Percentiles rank a stretch among this genome's conserved stretches.
Evolutionary conservation across 2,888 invertebrate genomes (phyloP).

Genomic region (Cosmorhoe ocellata): DNA sequence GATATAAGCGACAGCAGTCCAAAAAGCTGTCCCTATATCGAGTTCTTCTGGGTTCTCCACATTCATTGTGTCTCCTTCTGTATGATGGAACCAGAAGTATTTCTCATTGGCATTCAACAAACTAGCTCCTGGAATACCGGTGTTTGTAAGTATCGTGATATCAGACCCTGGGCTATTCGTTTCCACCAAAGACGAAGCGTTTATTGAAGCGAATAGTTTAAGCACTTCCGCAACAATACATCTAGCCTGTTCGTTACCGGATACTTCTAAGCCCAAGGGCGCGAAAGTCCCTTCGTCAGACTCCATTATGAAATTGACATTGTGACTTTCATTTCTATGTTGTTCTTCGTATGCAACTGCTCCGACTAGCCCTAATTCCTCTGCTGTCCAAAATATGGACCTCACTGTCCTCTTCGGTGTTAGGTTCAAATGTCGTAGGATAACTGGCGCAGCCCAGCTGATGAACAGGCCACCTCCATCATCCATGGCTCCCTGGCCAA

Average conservation of each 20-base stretch:
- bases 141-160: slow-evolving; percentile 83
- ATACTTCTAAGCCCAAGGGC: slow-evolving; percentile 86
- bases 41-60: slow-evolving; percentile 86
- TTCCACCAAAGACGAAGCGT: slow-evolving; percentile 83
- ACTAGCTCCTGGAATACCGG: slow-evolving; percentile 88
- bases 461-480: slow-evolving; percentile 92
- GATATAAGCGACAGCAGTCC: slow-evolving; percentile 89
- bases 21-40: slow-evolving; percentile 89
- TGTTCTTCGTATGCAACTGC: slow-evolving; percentile 84
- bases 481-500: slow-evolving; percentile 94
- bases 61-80: slow-evolving; percentile 90
- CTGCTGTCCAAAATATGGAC: slow-evolving; percentile 90
- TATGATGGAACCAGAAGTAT: slow-evolving; percentile 90
- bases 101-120: slow-evolving; percentile 86
- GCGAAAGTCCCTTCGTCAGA: slow-evolving; percentile 92
- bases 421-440: slow-evolving; percentile 85
- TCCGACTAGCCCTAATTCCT: slow-evolving; percentile 88
- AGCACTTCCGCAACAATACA: slow-evolving; percentile 87
- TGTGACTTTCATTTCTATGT: slow-evolving; percentile 81
- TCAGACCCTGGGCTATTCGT: slow-evolving; percentile 86
- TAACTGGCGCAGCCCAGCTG: slow-evolving; percentile 87
- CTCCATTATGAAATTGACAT: slow-evolving; percentile 90
- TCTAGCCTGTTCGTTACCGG: slow-evolving; percentile 82
- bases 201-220: slow-evolving; percentile 85
- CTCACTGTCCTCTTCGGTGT: slow-evolving; percentile 87